Evolutionary conservation across 2,888 invertebrate species (phyloP), one percentile per base, ranked within the genome.

Genomic region (Drosophila basisetae): DNA sequence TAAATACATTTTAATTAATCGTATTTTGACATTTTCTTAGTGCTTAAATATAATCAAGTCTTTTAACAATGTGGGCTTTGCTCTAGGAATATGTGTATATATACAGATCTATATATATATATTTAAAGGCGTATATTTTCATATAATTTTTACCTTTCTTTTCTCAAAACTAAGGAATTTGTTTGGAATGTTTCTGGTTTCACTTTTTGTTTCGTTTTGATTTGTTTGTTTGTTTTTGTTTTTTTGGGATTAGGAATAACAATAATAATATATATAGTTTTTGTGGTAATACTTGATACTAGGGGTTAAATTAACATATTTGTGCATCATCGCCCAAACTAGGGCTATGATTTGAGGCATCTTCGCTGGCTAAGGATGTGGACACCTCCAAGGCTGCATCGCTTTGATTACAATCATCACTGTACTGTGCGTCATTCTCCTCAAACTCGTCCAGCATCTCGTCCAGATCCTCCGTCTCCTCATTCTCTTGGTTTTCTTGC

Each of bases 11-110:
- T 68, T 75, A 58, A 74, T 65, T 67, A 59, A 63, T 64, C 54
- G 49, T 72, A 16, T 78, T 82, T 49, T 30, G 56, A 70, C 68
- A 70, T 65, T 71, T 68, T 85, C 71, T 69, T 72, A 81, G 73
- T 78, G 76, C 89, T 89, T 89, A 89, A 76, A 80, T 78, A 60
- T 89, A 88, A 91, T 89, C 91, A 91, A 91, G 91, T 91, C 91
- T 89, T 89, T 87, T 78, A 90, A 91, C 89, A 80, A 80, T 90
- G 85, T 76, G 90, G 87, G 83, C 74, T 80, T 78, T 76, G 68
- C 78, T 84, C 78, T 91, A 86, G 78, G 84, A 86, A 80, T 89
- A 75, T 62, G n/a, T 62, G 35, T 76, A 67, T 61, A 70, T 43
- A 52, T 68, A 39, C 55, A 66, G 50, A 58, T 54, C 22, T 70